phyloP scores from a whole-genome alignment of 2,113 vertebrate species.

The Sorex araneus region DNA sequence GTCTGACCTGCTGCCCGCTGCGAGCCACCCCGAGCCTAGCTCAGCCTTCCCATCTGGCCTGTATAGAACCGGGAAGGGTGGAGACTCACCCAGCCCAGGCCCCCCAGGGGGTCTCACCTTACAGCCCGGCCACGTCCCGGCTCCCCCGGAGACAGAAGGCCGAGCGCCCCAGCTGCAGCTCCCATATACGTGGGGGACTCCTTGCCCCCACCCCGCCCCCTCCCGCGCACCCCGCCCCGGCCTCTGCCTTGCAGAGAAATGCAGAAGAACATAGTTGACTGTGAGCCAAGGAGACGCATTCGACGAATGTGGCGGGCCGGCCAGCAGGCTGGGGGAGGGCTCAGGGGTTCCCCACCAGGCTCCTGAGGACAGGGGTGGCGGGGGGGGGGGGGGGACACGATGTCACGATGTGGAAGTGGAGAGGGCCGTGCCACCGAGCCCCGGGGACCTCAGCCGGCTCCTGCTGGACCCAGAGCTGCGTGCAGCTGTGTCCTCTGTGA shows the following conservation, averaged over 20 bases:
- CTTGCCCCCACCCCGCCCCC: constrained; percentile 76
- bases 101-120: background rate
- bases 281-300: constrained; percentile 86
- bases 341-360: constrained; percentile 56
- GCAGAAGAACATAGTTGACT: constrained; percentile 86
- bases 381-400: too few species aligned
- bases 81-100: background rate
- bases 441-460: constrained; percentile 2
- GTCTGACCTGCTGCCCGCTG: background rate
- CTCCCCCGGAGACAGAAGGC: background rate
- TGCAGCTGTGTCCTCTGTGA: background rate
- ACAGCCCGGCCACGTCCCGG: background rate
- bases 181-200: constrained; percentile 51
- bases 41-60: background rate
- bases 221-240: constrained; percentile 77
- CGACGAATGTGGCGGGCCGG: constrained; percentile 83
- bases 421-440: background rate
- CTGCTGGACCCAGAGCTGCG: background rate
- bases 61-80: background rate
- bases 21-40: background rate
- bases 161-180: constrained; percentile 58
- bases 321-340: constrained; percentile 60
- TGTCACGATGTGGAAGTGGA: background rate
- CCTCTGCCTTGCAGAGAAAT: constrained; percentile 82
- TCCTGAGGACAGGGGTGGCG: rapidly evolving